Base-by-base conservation (phyloP, 2,113 vertebrate species). In the Pygoscelis antarcticus region DNA sequence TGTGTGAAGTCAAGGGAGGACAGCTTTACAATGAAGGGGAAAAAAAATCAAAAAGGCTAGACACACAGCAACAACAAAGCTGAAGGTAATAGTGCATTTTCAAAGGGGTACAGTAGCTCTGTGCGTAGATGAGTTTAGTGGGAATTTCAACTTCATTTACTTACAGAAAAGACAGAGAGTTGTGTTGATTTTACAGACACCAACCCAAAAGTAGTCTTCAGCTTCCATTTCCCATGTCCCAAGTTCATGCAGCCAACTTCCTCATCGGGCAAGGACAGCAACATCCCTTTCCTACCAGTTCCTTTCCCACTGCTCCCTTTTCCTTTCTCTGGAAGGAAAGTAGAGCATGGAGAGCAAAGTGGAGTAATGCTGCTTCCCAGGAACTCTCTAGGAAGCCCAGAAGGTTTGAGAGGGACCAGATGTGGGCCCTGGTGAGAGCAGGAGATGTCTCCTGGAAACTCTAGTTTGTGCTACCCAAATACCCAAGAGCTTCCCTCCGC, bases 1-100 rank as follows among this genome's bases (percentile, higher is more conserved):
- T 97, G 38, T 69, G 42, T 94, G 77, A 93, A 97, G 86, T 92
- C 62, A 65, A 89, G 46, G 94, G 38, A 92, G 83, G 42, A 36
- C 16, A 88, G 79, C 11, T 91, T 38, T 88, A 42, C 71, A 92
- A 69, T 23, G 79, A 90, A 94, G 15, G 9, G 13, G 2, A 46
- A 78, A 82, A 76, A 83, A 87, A 52, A 91, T 65, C 80, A 90
- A 69, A 96, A 91, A 62, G 34, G 19, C 13, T 38, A 87, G 84
- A 75, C 34, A 76, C 9, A 81, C 49, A 88, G 79, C 38, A 87
- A 36, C 19, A 94, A 22, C 79, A 57, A 77, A 90, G 80, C 70
- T 65, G 36, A 86, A 83, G 65, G 9, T 44, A 72, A 85, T 42
- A 61, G 16, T 66, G 16, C 6, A 3, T 77, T 92, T 93, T 91